These are phyloP conservation scores for Drosophila sturtevanti DNA, from an alignment of 1,140 invertebrate species.

Conservation along the genomic window DNA sequence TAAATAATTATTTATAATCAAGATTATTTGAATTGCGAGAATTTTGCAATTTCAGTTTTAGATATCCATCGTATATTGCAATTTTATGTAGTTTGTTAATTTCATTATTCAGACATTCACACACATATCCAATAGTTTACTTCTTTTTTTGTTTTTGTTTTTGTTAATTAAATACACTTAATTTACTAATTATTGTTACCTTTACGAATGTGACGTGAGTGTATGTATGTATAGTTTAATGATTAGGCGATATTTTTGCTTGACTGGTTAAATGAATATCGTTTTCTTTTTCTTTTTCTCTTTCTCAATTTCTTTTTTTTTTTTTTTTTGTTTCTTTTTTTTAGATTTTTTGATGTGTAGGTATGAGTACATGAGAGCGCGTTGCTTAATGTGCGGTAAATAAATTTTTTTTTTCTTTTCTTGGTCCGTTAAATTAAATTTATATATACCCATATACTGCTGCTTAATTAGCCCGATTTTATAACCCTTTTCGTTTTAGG, in stretches of 20 bases:
- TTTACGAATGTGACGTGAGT: slow-evolving; percentile 76
- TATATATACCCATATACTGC: not conserved
- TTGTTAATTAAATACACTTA: slow-evolving; percentile 68
- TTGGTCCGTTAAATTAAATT: slow-evolving; percentile 65
- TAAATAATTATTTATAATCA: not conserved
- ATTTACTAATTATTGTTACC: slow-evolving; percentile 79
- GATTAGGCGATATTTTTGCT: slow-evolving; percentile 25
- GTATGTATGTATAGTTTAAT: slow-evolving; percentile 26
- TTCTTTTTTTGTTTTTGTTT: not conserved
- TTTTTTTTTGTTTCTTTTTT: slow-evolving; percentile 7
- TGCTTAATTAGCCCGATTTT: not conserved
- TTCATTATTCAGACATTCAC: slow-evolving; percentile 63
- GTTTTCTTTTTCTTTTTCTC: slow-evolving; percentile 17
- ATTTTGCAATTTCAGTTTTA: slow-evolving; percentile 4
- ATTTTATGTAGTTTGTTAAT: slow-evolving; percentile 49
- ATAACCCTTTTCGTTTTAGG: not conserved
- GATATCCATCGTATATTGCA: slow-evolving; percentile 48
- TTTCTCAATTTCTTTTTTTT: slow-evolving; percentile 21
- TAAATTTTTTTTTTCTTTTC: slow-evolving; percentile 30
- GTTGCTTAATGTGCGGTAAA: slow-evolving; percentile 41
- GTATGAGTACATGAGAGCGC: slow-evolving; percentile 57
- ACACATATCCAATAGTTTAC: slow-evolving; percentile 39
- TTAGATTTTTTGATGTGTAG: slow-evolving; percentile 59
- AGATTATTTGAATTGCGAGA: not conserved
- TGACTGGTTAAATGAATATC: slow-evolving; percentile 25